Percentiles rank a stretch among this genome's conserved stretches.
These are phyloP conservation scores for Enteromius radiatus DNA, from an alignment of 2,797 vertebrate species.

Conservation along the genomic window DNA sequence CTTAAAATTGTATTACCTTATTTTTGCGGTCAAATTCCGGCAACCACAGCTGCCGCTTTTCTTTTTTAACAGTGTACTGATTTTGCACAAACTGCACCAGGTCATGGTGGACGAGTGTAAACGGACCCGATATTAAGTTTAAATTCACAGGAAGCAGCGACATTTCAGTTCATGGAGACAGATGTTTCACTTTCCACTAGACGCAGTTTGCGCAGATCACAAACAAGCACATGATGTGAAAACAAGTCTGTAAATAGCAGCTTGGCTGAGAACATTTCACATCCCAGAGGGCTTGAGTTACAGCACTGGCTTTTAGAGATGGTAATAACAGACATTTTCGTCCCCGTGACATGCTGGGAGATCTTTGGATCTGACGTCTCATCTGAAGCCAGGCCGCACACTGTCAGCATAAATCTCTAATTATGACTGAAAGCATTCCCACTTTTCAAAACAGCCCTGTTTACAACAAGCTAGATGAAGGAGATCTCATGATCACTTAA, in stretches of 20 bases:
- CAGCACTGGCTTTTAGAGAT: constrained; percentile 55
- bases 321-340: constrained; percentile 48
- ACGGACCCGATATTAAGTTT: neutral
- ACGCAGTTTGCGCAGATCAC: constrained; percentile 32
- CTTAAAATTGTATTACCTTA: too few species aligned
- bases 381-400: neutral
- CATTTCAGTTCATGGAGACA: neutral
- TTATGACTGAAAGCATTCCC: neutral
- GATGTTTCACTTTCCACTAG: constrained; percentile 35
- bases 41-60: too few species aligned
- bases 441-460: neutral
- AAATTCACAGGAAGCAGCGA: neutral
- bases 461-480: neutral
- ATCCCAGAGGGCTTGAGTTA: constrained; percentile 64
- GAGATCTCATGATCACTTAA: neutral
- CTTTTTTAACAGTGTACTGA: neutral
- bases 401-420: constrained; percentile 21
- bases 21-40: too few species aligned
- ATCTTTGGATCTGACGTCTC: constrained; percentile 28
- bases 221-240: constrained; percentile 72
- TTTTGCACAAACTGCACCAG: neutral
- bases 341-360: neutral
- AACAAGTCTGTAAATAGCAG: constrained; percentile 78
- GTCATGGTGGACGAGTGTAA: neutral
- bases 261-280: constrained; percentile 48